Evolutionary conservation across 2,113 vertebrate genomes (phyloP).

Genomic region (Abramis brama): DNA sequence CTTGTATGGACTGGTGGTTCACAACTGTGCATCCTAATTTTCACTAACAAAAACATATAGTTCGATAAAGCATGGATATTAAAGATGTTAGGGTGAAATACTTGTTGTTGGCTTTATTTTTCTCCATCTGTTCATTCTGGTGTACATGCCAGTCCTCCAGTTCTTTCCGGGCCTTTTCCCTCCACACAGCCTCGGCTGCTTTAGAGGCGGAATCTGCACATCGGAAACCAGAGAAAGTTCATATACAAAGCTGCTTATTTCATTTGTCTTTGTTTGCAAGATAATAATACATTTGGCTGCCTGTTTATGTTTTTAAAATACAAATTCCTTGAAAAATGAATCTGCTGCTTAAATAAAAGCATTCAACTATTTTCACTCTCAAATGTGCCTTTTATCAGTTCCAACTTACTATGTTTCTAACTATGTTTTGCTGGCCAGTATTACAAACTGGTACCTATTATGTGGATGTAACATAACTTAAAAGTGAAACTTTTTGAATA

Average conservation of each 20-base stretch:
- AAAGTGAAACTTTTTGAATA: background rate
- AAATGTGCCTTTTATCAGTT: no score
- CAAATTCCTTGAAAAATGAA: background rate
- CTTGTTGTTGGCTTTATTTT: conserved; percentile 97
- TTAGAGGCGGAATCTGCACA: conserved; percentile 86
- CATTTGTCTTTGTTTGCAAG: background rate
- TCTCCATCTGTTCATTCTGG: conserved; percentile 96
- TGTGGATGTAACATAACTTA: background rate
- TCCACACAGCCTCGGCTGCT: conserved; percentile 90
- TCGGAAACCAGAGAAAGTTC: background rate
- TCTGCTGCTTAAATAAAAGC: background rate
- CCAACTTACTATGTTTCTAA: no score
- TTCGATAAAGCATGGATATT: background rate
- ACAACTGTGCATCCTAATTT: background rate
- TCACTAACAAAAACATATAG: background rate
- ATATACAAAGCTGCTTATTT: conserved; percentile 47
- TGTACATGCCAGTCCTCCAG: conserved; percentile 97
- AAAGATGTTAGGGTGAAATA: conserved; percentile 57
- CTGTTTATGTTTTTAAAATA: background rate
- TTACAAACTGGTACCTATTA: background rate
- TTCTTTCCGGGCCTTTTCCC: conserved; percentile 94
- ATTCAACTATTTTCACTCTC: background rate
- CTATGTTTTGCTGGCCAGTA: background rate
- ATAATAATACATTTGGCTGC: background rate
- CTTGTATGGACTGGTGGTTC: background rate